Base-by-base conservation (phyloP, 2,888 invertebrate genomes). In the Cerastis rubricosa region DNA sequence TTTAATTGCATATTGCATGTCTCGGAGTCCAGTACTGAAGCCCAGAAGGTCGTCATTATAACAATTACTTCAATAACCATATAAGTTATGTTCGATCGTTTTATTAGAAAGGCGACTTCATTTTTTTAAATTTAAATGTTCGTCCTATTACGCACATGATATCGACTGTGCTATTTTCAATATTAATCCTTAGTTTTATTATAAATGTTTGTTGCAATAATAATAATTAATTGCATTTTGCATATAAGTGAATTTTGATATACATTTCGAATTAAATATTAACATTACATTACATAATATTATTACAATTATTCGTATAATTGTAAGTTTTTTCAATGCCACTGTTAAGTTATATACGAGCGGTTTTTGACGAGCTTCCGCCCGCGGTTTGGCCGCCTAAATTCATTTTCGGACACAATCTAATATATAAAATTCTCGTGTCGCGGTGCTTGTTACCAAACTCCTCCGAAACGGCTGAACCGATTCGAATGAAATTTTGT, bases 141-240 rank as follows among this genome's bases (percentile, higher is more conserved):
- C n/a, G 2, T 11, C n/a, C 29, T 14, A 17, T 49, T 47, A 63
- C 67, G 72, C 54, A 71, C 66, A 77, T 71, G 35, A n/a, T 54
- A 45, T 51, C 45, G 59, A 67, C 61, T 63, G 47, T 17, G 47
- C 17, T 77, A 61, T 65, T 29, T 63, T 45, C 22, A 43, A 22
- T 63, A 57, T 63, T 61, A 22, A 77, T 63, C 45, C 29, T 61
- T 29, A 43, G n/a, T 54, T 54, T 29, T 29, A 29, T 45, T 17
- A 45, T 47, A 66, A 54, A 29, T 25, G 14, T 54, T 45, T 66
- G 57, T 35, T 59, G 17, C 17, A 71, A 71, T 45, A 35, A 35
- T 76, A 61, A 76, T 76, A 59, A 70, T 70, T 76, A 54, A 77
- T 54, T 74, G 51, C n/a, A 59, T 73, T 51, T 61, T 59, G 40